Conservation (phyloP, 1,140 invertebrate genomes). For the Bombyx mandarina region DNA sequence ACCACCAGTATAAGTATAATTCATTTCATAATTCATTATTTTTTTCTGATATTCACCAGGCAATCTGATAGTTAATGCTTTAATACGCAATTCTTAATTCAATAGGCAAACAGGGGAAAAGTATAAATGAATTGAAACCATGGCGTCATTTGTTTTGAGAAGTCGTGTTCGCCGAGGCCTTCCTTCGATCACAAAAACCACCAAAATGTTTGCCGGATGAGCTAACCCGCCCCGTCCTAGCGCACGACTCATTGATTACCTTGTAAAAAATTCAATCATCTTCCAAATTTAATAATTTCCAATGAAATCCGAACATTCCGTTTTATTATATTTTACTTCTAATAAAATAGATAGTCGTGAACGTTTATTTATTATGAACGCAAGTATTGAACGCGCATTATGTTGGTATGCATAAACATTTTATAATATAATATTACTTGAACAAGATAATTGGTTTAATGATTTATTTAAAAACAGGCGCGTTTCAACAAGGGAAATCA, state of each 20-base stretch:
- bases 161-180: slow-evolving; percentile 61
- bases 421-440: no score
- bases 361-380: no score
- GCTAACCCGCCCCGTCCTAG: slow-evolving; percentile 58
- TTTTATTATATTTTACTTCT: not conserved
- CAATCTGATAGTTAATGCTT: no score
- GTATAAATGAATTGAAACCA: slow-evolving; percentile 21
- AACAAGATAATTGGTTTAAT: no score
- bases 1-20: no score
- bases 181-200: slow-evolving; percentile 60
- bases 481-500: no score
- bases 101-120: not conserved
- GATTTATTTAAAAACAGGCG: no score
- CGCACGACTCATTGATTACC: slow-evolving; percentile 62
- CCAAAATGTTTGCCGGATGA: slow-evolving; percentile 63
- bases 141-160: slow-evolving; percentile 51
- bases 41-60: no score
- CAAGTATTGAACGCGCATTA: no score
- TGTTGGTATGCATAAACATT: no score
- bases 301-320: slow-evolving; percentile 22
- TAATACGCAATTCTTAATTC: no score
- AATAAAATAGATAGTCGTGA: not conserved
- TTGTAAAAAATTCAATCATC: slow-evolving; percentile 63
- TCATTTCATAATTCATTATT: no score
- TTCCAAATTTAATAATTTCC: slow-evolving; percentile 50